A percentile compares a stretch with the other conserved stretches of the same genome.
These are phyloP conservation scores for Zaprionus inermis DNA, from an alignment of 1,140 invertebrate genomes.

Conservation along the genomic window DNA sequence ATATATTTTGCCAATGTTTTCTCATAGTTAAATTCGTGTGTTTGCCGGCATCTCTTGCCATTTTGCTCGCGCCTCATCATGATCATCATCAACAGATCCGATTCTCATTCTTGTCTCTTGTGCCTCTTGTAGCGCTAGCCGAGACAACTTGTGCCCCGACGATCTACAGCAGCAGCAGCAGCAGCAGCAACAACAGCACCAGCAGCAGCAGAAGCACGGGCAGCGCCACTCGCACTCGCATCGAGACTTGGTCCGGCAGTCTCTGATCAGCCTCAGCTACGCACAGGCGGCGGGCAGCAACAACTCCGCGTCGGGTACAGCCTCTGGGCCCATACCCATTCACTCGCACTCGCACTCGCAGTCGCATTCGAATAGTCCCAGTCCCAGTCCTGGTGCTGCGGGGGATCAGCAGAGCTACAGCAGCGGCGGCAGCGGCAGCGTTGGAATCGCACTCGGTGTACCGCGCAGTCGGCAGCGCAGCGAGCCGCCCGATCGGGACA, in stretches of 20 bases:
- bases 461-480: constrained; percentile 23
- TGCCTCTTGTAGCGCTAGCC: constrained; percentile 73
- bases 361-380: constrained; percentile 37
- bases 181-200: constrained; percentile 69
- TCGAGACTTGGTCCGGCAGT: constrained; percentile 81
- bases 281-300: constrained; percentile 66
- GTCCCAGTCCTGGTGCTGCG: constrained; percentile 50
- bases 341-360: constrained; percentile 45
- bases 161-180: constrained; percentile 69
- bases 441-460: constrained; percentile 31
- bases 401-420: constrained; percentile 53
- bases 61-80: constrained; percentile 37
- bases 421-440: constrained; percentile 57
- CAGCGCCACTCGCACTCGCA: constrained; percentile 79
- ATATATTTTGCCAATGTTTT: constrained; percentile 47
- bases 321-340: constrained; percentile 43
- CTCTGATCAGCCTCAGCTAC: constrained; percentile 81
- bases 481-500: constrained; percentile 19
- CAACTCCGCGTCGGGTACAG: constrained; percentile 24
- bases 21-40: constrained; percentile 75
- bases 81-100: constrained; percentile 26
- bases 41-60: constrained; percentile 54
- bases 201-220: constrained; percentile 67
- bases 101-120: constrained; percentile 68
- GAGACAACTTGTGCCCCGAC: constrained; percentile 83